Base-by-base conservation (phyloP, 1,140 invertebrate species). In the Prorops nasuta region DNA sequence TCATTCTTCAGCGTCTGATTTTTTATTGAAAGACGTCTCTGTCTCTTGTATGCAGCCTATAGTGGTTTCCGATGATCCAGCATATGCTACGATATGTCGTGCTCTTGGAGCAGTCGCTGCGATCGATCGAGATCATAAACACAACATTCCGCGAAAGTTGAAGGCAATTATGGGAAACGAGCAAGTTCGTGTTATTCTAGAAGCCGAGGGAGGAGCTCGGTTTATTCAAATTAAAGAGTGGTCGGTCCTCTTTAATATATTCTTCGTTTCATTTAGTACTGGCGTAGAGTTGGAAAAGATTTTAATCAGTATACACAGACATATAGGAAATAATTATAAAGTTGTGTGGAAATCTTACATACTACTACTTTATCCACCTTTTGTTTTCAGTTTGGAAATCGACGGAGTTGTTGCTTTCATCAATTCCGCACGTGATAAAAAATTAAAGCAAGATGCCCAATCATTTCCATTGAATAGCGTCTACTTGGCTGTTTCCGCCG, bases 141-240 rank as follows among this genome's bases (percentile, higher is more conserved):
- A 31, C 6, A 28, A 28, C 24, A n/a, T 54, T 9, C 41, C 41
- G 10, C 18, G 35, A 2, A 24, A 45, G 19, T 36, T 54, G 15
- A 39, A 21, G 24, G 4, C 31, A 36, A 35, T 54, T 4, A 31
- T 15, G 14, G 48, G 42, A 1, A 37, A 28, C 6, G 10, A 21
- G 41, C 12, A 45, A 36, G 48, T 51, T 7, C 52, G 52, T 2
- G 18, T 51, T 3, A 17, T 51, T 8, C 38, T 54, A 31, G 52
- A 54, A 17, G 51, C 52, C 17, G 36, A 51, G n/a, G 41, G 31
- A 38, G 52, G 31, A 1, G 8, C 18, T 2, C 19, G n/a, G 6
- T 36, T 54, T 12, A 15, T n/a, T n/a, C n/a, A n/a, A n/a, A n/a
- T n/a, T n/a, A n/a, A n/a, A n/a, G n/a, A n/a, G n/a, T n/a, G n/a